phyloP scores from a whole-genome alignment of 2,113 vertebrate species.

The Cichladusa arquata region DNA sequence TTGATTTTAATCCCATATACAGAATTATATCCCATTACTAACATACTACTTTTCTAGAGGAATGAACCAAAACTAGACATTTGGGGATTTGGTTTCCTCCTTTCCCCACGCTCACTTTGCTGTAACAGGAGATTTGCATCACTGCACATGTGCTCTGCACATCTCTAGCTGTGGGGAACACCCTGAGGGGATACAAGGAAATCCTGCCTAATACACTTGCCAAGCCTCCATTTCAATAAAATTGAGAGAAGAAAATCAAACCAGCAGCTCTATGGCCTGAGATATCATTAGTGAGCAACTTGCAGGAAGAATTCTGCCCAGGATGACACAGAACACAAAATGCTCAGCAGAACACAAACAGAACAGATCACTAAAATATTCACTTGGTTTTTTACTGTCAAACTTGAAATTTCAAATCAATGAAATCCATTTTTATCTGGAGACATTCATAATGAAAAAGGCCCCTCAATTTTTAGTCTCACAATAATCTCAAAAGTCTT shows the following conservation, averaged over 20 bases:
- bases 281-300: neutral
- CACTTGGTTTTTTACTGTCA: neutral
- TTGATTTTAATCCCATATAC: neutral
- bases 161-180: neutral
- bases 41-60: neutral
- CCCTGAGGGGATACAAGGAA: neutral
- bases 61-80: neutral
- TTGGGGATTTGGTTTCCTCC: neutral
- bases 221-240: neutral
- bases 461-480: neutral
- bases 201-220: neutral
- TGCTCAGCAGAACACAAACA: neutral
- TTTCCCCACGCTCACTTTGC: neutral
- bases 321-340: neutral
- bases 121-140: neutral
- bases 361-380: neutral
- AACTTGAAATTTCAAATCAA: neutral
- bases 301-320: neutral
- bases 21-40: neutral
- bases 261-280: neutral
- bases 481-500: neutral
- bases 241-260: neutral
- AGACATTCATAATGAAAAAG: neutral
- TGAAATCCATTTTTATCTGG: neutral
- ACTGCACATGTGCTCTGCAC: neutral